Conservation (phyloP, 1,140 invertebrate species). For the Dreissena rostriformis region DNA sequence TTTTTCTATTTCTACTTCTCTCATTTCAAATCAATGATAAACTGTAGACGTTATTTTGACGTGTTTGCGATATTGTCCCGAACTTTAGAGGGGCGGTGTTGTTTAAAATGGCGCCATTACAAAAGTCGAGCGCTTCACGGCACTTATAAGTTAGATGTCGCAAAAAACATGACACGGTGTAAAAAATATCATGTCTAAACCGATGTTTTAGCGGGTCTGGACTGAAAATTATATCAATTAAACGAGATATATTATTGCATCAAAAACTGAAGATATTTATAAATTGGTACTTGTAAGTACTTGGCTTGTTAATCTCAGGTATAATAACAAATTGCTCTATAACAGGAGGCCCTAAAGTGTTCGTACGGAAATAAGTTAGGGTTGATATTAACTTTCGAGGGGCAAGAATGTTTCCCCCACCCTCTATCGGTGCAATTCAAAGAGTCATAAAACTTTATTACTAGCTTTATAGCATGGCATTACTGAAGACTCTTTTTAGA, state of each 20-base stretch:
- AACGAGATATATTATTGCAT: neutral
- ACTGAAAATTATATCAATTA: constrained; percentile 22
- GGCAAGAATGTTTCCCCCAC: too few relatives aligned
- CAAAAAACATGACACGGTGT: neutral
- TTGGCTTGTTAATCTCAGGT: too few relatives aligned
- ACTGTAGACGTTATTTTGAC: constrained; percentile 34
- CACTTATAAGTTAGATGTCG: constrained; percentile 18
- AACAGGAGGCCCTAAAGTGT: constrained; percentile 25
- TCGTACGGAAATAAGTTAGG: constrained; percentile 22
- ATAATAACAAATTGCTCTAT: constrained; percentile 5
- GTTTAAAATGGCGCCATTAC: constrained; percentile 45
- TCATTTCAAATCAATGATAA: neutral
- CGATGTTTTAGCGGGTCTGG: constrained; percentile 19
- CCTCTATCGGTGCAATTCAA: too few relatives aligned
- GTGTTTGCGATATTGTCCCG: constrained; percentile 23
- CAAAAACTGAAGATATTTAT: too few relatives aligned
- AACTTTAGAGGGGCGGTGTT: constrained; percentile 16
- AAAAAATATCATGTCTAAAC: constrained; percentile 42
- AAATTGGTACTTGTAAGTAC: too few relatives aligned
- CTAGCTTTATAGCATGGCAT: too few relatives aligned
- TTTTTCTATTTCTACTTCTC: neutral
- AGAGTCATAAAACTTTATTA: too few relatives aligned
- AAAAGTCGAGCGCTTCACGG: constrained; percentile 21
- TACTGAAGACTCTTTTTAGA: too few relatives aligned
- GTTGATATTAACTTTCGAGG: too few relatives aligned